Evolutionary conservation across 2,888 invertebrate genomes (phyloP).

Genomic region (Silvanus unidentatus): DNA sequence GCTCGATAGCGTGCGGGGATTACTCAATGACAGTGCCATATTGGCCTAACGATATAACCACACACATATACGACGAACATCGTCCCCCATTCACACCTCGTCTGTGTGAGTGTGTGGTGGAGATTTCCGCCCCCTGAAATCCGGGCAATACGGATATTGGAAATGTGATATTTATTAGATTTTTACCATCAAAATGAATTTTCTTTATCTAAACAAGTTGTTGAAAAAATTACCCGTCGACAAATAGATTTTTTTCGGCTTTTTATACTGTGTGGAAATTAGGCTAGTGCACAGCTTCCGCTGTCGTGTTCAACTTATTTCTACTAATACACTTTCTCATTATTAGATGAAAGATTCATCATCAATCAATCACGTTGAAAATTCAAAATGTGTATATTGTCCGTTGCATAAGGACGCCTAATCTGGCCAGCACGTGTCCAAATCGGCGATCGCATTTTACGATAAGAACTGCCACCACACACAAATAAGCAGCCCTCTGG

Average conservation of each 20-base stretch:
- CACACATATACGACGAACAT: too few species aligned
- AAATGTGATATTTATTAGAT: slow-evolving; percentile 43
- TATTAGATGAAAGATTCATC: slow-evolving; percentile 36
- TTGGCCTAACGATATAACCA: slow-evolving; percentile 27
- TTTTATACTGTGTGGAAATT: slow-evolving; percentile 19
- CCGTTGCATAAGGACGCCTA: slow-evolving; percentile 33
- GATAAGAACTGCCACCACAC: slow-evolving; percentile 4
- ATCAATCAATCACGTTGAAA: slow-evolving; percentile 37
- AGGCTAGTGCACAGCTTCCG: slow-evolving; percentile 25
- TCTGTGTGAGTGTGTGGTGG: slow-evolving; percentile 22
- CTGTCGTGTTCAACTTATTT: too few species aligned
- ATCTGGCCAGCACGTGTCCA: slow-evolving; percentile 28
- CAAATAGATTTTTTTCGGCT: slow-evolving; percentile 37
- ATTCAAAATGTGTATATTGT: slow-evolving; percentile 33
- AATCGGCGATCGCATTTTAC: slow-evolving; percentile 19
- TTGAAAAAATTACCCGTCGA: too few species aligned
- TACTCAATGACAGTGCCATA: slow-evolving; percentile 37
- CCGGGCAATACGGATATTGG: slow-evolving; percentile 39
- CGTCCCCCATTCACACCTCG: slow-evolving; percentile 26
- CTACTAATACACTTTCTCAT: too few species aligned
- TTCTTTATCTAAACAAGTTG: slow-evolving; percentile 23
- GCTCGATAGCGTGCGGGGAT: slow-evolving; percentile 26
- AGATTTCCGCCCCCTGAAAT: slow-evolving; percentile 30
- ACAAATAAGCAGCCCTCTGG: background rate
- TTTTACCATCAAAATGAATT: slow-evolving; percentile 37